Base-by-base conservation (phyloP, 64 coral and sea anemone species). In the Porites lutea region DNA sequence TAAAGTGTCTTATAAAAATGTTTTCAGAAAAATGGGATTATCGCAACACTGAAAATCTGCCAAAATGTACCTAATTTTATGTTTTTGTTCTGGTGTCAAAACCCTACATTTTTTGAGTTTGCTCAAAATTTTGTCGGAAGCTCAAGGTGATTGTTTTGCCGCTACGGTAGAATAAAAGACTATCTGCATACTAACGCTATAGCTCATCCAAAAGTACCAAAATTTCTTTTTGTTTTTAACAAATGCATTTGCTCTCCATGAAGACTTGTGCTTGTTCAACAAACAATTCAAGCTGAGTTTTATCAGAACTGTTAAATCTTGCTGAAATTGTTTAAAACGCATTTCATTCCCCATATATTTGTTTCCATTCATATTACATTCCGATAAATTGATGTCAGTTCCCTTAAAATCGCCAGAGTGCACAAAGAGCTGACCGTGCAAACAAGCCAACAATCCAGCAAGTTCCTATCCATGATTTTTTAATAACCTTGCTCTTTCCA, bases 1-100 rank as follows among this genome's bases (percentile, higher is more conserved):
- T 51, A 54, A 8, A 19, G 50, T 84, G 63, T 68, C 45, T 84
- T 84, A 84, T 68, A 63, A 84, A 37, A 84, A 84, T 84, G 81
- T 65, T 84, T 68, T 68, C 81, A 52, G 81, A 84, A 84, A 84
- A 84, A 84, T 84, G 81, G 37, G 65, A 68, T 84, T 20, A 65
- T 84, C 48, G 52, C 44, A 67, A 84, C 2, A 49, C 62, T 47
- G 62, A 67, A 16, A 84, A 68, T 84, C 59, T 47, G 58, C 23
- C 59, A 47, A 79, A 82, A 82, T 82, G 59, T 19, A 50, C 81
- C 47, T 84, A 19, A 37, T 8, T 59, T 22, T 59, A 50, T 48
- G 6, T 50, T 20, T 52, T 48, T 48, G 19, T 18, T 68, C 62
- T 69, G 63, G 62, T 52, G 50, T 65, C 47, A 7, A 59, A 65